Base-by-base conservation (phyloP, 2,888 invertebrate species). In the Cephus runcator region DNA sequence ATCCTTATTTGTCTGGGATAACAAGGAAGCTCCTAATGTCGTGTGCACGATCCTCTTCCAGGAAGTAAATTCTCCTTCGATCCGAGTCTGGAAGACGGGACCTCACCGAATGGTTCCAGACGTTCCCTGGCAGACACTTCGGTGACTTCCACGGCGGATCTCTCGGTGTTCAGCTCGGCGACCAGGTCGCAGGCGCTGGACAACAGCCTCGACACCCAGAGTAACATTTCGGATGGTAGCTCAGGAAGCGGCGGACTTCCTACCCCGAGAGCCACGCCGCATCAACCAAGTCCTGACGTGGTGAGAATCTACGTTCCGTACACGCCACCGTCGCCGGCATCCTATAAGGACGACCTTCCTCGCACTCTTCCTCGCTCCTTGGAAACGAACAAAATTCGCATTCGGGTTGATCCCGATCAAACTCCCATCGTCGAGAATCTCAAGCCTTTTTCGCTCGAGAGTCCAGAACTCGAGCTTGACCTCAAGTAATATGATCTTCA, bases 91-190 rank as follows among this genome's bases (percentile, higher is more conserved):
- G 94, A 94, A 81, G 96, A 96, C 89, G 95, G 95, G 33, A 94
- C 94, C 85, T 96, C 96, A 40, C 93, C 93, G 80, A 93, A 94
- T 80, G 96, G 96, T 35, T 96, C 96, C 31, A 93, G 96, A 78
- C 94, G 96, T 77, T 97, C 96, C 76, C 92, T 97, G 80, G 96
- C 96, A 31, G 96, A 96, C 89, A 97, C 96, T 34, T 96, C 96
- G 86, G 96, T 96, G 76, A 97, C 96, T 40, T 96, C 96, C 76
- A 96, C 96, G 0, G 96, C 96, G 0, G 96, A 96, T 90, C 93
- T 96, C 79, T 96, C 96, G 85, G 96, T 96, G 83, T 96, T 96
- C 92, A 96, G 95, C 33, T 93, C 93, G 79, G 94, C 95, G 86
- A 95, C 95, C 15, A 93, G 95, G 77, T 95, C 95, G 15, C 95